Evolutionary conservation across 1,140 invertebrate genomes (phyloP), one percentile per base, ranked within the genome.

Genomic region (Bursaphelenchus mucronatus): DNA sequence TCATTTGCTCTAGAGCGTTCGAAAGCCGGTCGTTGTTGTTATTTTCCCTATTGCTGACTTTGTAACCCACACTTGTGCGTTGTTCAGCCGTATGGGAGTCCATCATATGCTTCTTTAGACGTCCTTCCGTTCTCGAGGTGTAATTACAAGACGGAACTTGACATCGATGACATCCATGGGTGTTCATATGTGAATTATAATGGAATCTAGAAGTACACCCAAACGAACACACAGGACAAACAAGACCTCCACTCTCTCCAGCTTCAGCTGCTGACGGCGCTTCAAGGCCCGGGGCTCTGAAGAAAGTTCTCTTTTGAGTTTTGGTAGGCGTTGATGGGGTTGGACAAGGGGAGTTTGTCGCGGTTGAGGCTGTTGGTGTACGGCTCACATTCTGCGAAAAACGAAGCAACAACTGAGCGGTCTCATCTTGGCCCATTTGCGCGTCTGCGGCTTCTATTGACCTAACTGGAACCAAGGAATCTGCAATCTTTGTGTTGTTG

Each of bases 61-160:
- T 75, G 46, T 61, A 67, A 50, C 40, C 13, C 13, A 59, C 40
- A n/a, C 45, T 44, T 59, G 58, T 10, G 15, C 64, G 72, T 43
- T 80, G 61, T 41, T 75, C 78, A 10, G 78, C 69, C 2, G 80
- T 81, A 69, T 85, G 85, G 55, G 85, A 85, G 65, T 86, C 84
- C 62, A 84, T 82, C 66, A 88, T 84, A 76, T 87, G 87, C 43
- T 85, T 81, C 61, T 85, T 84, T 55, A 87, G 80, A 52, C 86
- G 78, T 1, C 85, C 86, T 74, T 87, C 85, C 6, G 86, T 86
- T 30, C 84, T 73, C 0, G 85, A 84, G 11, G 85, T 84, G 74
- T 87, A 88, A 68, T 86, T 84, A 76, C 87, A 88, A 30, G 30
- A 30, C 30, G 30, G 30, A 64, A 82, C 76, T 21, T 47, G 62